Percentiles rank a stretch among this genome's conserved stretches.
phyloP scores from a whole-genome alignment of 2,888 invertebrate genomes.

The Spodoptera picta region DNA sequence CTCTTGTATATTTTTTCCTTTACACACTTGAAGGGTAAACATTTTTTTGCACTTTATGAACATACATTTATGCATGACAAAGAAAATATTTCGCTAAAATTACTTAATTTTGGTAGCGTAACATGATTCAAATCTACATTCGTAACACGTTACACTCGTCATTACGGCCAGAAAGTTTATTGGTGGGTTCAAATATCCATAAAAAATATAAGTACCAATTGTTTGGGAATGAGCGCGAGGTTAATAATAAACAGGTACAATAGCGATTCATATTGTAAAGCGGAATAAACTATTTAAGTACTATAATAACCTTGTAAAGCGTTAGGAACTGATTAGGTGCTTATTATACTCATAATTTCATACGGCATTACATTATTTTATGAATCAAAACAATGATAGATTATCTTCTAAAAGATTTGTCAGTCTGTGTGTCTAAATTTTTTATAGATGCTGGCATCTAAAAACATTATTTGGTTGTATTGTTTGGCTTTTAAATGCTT shows the following conservation, averaged over 20 bases:
- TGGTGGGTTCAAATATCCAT: constrained; percentile 12
- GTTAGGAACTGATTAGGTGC: constrained; percentile 11
- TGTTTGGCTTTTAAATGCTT: no score
- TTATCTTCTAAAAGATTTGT: background rate
- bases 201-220: constrained; percentile 23
- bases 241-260: constrained; percentile 13
- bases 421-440: no score
- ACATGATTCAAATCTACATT: constrained; percentile 6
- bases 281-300: constrained; percentile 11
- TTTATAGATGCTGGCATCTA: no score
- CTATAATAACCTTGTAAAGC: constrained; percentile 16
- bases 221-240: constrained; percentile 32
- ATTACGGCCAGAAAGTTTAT: constrained; percentile 9
- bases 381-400: constrained; percentile 2
- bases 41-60: constrained; percentile 19
- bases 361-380: constrained; percentile 3
- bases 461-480: no score
- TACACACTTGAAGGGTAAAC: constrained; percentile 28
- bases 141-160: constrained; percentile 5
- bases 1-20: constrained; percentile 35
- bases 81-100: constrained; percentile 1
- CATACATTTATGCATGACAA: constrained; percentile 2
- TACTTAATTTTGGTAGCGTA: constrained; percentile 7
- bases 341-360: constrained; percentile 11
- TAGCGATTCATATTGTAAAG: constrained; percentile 5